Evolutionary conservation across 2,113 vertebrate genomes (phyloP), one percentile per base, ranked within the genome.

Genomic region (Lepisosteus oculatus): DNA sequence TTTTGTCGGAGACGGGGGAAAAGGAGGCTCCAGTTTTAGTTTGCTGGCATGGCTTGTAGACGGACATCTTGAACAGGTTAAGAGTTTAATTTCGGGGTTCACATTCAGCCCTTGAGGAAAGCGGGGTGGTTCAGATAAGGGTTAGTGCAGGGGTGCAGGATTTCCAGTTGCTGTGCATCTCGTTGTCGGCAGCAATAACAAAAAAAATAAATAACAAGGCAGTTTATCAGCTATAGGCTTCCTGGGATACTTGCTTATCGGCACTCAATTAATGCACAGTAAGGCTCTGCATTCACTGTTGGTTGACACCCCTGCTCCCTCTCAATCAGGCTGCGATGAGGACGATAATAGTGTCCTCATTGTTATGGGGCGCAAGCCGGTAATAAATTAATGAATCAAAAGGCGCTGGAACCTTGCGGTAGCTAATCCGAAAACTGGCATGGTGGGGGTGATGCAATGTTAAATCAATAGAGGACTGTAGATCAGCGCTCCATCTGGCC

Each of bases 401-500:
- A 75, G 4, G 65, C 45, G 13, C 51, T 42, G 7, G 41, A 70
- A 70, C 5, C 8, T 44, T 45, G 67, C 61, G 59, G 43, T 66
- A 29, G 76, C 47, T 59, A 66, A 74, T 76, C 43, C 43, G 62
- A 65, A 65, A 65, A 65, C 62, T 42, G 62, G 62, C 3, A 65
- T 65, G 62, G 17, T 8, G 62, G 62, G 29, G 62, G 59, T 45
- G 51, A 68, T 3, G 70, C 44, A 51, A 72, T 68, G 62, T 44
- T 78, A 79, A 83, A 92, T 92, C 91, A 83, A 91, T 91, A 87
- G 61, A 14, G 45, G 14, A 62, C 85, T 78, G 82, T 91, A 89
- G 88, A 91, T 90, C 88, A 92, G 82, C 77, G 78, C 80, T 85
- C 90, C 89, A 89, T 88, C 87, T 82, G 83, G 79, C 85, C 86